These are phyloP conservation scores for Zoroaster sp. DNA, from an alignment of 53 echinoderm and acorn worm genomes.

Conservation along the genomic window DNA sequence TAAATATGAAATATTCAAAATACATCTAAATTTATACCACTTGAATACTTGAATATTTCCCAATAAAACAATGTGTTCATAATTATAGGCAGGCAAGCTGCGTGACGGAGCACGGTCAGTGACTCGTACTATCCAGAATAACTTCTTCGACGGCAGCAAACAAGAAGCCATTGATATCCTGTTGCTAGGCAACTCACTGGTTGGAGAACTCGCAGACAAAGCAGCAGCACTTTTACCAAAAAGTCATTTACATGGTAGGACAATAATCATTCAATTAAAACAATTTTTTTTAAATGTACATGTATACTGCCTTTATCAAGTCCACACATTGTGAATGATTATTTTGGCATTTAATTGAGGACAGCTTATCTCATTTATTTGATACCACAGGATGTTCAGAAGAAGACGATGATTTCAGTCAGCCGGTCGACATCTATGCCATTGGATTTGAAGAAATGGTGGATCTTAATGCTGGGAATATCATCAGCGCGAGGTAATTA, in stretches of 20 bases:
- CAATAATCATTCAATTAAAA: too few species aligned
- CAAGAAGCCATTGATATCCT: conserved; percentile 95
- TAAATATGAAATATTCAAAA: too few species aligned
- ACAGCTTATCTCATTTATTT: neutral
- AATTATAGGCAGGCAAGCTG: conserved; percentile 69
- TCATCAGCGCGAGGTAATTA: conserved; percentile 80
- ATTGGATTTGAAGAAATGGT: conserved; percentile 99
- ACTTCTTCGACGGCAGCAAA: conserved; percentile 98
- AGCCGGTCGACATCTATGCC: conserved; percentile 86
- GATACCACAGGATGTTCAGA: conserved; percentile 82
- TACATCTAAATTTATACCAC: neutral
- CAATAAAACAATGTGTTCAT: too few species aligned
- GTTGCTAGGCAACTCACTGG: conserved; percentile 79
- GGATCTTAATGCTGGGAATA: conserved; percentile 92
- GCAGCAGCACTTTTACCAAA: conserved; percentile 83
- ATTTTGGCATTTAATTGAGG: neutral
- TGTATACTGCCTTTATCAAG: too few species aligned
- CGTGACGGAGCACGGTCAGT: conserved; percentile 93
- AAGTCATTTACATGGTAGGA: conserved; percentile 88
- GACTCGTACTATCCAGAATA: conserved; percentile 91
- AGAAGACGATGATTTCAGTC: conserved; percentile 63
- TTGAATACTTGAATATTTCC: neutral
- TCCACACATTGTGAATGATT: neutral
- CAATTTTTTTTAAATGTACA: too few species aligned
- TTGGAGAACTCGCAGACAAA: conserved; percentile 86